A percentile compares a stretch with the other conserved stretches of the same genome.
Evolutionary conservation across 2,113 vertebrate species (phyloP).

Genomic region (Diphyllodes magnificus): DNA sequence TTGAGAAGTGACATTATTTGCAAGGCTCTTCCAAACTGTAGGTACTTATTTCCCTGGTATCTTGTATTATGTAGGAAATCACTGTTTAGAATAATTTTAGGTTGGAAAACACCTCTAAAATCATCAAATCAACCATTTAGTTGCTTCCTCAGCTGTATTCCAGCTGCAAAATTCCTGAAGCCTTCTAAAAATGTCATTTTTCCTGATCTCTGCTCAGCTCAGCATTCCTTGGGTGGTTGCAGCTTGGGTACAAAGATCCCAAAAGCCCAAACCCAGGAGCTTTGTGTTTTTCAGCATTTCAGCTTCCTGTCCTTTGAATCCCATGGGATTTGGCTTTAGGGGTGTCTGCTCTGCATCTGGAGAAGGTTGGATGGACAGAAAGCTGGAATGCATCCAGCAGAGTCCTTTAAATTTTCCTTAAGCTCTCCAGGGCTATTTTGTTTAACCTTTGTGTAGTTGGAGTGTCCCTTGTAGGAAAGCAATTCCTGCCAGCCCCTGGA

Average conservation of each 20-base stretch:
- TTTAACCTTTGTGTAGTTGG: neutral
- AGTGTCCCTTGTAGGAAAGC: conserved; percentile 7
- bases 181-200: neutral
- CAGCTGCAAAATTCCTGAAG: neutral
- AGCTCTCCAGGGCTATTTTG: neutral
- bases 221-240: neutral
- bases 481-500: neutral
- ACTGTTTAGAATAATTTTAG: neutral
- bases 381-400: neutral
- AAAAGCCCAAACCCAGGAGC: neutral
- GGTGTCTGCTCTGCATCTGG: neutral
- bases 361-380: neutral
- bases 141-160: neutral
- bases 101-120: neutral
- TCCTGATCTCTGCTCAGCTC: neutral
- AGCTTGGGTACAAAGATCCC: neutral
- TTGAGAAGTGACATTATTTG: neutral
- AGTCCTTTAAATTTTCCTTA: neutral
- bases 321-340: neutral
- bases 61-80: neutral
- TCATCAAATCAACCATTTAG: neutral
- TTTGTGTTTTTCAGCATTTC: neutral
- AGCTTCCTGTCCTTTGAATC: neutral
- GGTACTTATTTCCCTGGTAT: neutral
- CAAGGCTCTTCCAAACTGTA: neutral